phyloP scores from a whole-genome alignment of 2,113 vertebrate genomes.

The Puffinus mauretanicus region DNA sequence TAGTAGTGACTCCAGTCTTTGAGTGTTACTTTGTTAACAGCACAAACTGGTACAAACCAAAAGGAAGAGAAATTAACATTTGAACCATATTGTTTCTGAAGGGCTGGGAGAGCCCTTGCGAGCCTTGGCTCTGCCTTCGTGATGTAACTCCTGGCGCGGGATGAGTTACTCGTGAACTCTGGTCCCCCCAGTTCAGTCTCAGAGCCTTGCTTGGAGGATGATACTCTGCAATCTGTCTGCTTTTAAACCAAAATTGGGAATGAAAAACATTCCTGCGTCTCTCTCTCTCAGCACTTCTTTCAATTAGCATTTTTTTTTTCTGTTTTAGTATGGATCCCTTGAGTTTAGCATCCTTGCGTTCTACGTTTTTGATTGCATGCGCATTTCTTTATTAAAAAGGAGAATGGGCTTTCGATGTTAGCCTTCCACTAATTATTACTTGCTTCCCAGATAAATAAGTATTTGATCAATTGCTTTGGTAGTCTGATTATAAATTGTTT shows the following conservation, averaged over 20 bases:
- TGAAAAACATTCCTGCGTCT: conserved; percentile 2
- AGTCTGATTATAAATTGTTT: conserved; percentile 9
- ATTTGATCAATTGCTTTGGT: conserved; percentile 36
- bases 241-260: conserved; percentile 34
- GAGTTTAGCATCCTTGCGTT: conserved; percentile 35
- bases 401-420: not conserved
- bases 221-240: not conserved
- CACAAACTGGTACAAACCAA: conserved; percentile 60
- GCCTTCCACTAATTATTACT: conserved; percentile 16
- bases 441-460: conserved; percentile 35
- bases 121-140: not conserved
- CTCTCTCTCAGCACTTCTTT: conserved; percentile 9
- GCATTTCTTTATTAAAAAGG: conserved; percentile 33
- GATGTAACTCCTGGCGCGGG: not conserved
- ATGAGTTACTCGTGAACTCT: not conserved
- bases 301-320: conserved; percentile 44
- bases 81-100: conserved; percentile 61
- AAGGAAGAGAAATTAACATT: conserved; percentile 68
- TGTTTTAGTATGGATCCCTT: conserved; percentile 27
- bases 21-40: conserved; percentile 69
- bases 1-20: conserved; percentile 64
- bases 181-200: not conserved
- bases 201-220: not conserved
- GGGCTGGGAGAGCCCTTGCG: conserved; percentile 7
- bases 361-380: conserved; percentile 37